These are phyloP conservation scores for Pelochelys cantorii DNA, from an alignment of 2,797 vertebrate genomes.

Conservation along the genomic window DNA sequence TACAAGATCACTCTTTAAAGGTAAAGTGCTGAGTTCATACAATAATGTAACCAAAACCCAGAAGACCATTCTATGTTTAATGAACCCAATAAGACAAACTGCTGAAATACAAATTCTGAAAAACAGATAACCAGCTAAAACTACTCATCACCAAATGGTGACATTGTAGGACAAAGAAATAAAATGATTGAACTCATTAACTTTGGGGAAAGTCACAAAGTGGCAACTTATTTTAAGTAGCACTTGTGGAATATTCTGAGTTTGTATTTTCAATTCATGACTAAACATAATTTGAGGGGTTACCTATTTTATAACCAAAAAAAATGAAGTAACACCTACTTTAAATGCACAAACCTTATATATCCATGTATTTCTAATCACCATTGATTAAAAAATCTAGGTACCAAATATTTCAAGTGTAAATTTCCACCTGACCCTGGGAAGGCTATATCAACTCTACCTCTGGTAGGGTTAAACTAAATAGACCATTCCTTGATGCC, in stretches of 20 bases:
- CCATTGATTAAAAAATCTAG: conserved; percentile 32
- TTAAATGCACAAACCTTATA: background rate
- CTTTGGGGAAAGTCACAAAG: background rate
- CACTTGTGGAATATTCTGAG: background rate
- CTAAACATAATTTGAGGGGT: background rate
- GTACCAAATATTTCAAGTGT: conserved; percentile 50
- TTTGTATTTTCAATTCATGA: background rate
- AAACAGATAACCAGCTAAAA: background rate
- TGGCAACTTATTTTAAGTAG: conserved; percentile 39
- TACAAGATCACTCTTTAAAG: background rate
- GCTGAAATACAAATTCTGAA: background rate
- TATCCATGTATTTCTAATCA: conserved; percentile 64
- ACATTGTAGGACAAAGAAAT: background rate
- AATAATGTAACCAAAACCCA: background rate
- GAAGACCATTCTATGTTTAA: background rate
- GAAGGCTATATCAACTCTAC: conserved; percentile 51
- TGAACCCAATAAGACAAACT: background rate
- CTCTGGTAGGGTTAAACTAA: background rate
- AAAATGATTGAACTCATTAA: background rate
- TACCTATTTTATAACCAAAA: background rate
- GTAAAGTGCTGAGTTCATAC: background rate
- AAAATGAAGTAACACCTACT: conserved; percentile 47
- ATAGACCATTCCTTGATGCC: background rate
- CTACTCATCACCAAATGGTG: background rate
- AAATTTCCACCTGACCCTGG: conserved; percentile 5